Evolutionary conservation across 2,888 invertebrate genomes (phyloP), one percentile per base, ranked within the genome.

Genomic region (Cerceris rybyensis): DNA sequence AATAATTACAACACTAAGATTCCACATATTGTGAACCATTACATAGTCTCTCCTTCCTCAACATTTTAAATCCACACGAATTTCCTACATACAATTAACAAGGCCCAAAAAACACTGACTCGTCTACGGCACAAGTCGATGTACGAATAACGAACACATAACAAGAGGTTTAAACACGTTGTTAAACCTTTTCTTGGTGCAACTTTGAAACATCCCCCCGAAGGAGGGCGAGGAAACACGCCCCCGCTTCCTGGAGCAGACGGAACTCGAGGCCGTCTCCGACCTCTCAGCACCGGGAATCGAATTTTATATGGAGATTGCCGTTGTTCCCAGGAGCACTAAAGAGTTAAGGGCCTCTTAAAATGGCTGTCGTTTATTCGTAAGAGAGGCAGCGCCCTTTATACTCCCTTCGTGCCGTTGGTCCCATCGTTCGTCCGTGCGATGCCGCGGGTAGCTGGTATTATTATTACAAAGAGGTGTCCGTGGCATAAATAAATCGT

Each of bases 401-500:
- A 46, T 61, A 42, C 71, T 67, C 61, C 57, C 54, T 52, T 41
- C 9, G 66, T 69, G 17, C 28, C 55, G 58, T 54, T 67, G 42
- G 17, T 52, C 50, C 41, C 61, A n/a, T 17, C 60, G 17, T 59
- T 52, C 43, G 58, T 61, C 70, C 60, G 57, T 72, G 70, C 70
- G 49, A 55, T 58, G 61, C 41, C 61, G 41, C 67, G 65, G 66
- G 65, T 65, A 68, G 70, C 66, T 58, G 61, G 71, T 86, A 89
- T 90, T 90, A 88, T 90, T 89, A 90, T 91, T 89, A 88, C 89
- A 88, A 89, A 91, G 91, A 90, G 87, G 85, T 88, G 89, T 85
- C 81, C 79, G 86, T 75, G 89, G 90, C 90, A 91, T 90, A 91
- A 92, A 91, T 91, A 92, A 91, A 91, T 85, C 91, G 88, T 92